Conservation (phyloP, 37 sponge, comb jelly and placozoan species). For the Petrosia ficiformis region DNA sequence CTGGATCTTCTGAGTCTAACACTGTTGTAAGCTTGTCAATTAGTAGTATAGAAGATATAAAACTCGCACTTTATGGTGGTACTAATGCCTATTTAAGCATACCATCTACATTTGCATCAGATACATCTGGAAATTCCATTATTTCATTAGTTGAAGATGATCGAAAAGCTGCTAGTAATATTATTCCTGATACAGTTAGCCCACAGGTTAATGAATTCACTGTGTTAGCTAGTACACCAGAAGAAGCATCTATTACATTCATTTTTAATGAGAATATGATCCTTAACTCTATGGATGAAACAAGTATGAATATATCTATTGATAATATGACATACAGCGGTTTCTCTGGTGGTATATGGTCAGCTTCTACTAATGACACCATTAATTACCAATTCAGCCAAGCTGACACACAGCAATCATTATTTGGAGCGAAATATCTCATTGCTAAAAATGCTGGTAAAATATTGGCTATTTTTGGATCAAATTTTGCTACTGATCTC, state of each 20-base stretch:
- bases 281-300: not conserved
- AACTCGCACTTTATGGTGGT: not conserved
- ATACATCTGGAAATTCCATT: not conserved
- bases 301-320: not conserved
- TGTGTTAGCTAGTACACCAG: not conserved
- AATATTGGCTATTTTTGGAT: not conserved
- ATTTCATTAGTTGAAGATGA: not conserved
- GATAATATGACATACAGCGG: not conserved
- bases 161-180: not conserved
- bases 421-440: not conserved
- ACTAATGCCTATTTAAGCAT: not conserved
- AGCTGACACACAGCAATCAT: not conserved
- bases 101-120: not conserved
- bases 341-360: slow-evolving; percentile 3
- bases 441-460: not conserved
- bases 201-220: not conserved
- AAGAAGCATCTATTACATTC: not conserved
- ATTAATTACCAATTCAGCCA: not conserved
- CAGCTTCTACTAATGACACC: not conserved
- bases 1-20: not conserved
- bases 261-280: not conserved
- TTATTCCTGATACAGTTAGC: not conserved
- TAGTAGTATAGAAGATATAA: not conserved
- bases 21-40: not conserved
- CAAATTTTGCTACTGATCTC: not conserved